These are phyloP conservation scores for Propithecus coquereli DNA, from an alignment of 2,113 vertebrate species.

Conservation along the genomic window DNA sequence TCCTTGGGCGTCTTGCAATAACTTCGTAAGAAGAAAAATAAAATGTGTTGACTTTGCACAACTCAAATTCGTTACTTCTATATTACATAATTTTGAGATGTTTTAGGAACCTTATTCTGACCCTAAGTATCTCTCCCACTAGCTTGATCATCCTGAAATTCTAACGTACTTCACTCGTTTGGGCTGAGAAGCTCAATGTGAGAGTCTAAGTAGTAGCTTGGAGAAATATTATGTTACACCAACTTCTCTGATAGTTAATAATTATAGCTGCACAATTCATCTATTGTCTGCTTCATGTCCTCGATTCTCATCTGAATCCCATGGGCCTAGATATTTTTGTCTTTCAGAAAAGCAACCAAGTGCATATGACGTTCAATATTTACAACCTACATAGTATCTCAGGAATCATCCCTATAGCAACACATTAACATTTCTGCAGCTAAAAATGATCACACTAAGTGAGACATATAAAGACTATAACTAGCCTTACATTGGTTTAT, in stretches of 20 bases:
- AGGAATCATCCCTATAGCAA: background rate
- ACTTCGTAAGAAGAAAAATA: background rate
- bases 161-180: background rate
- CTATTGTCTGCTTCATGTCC: background rate
- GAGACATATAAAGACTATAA: background rate
- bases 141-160: background rate
- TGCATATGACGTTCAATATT: background rate
- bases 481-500: background rate
- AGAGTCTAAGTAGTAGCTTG: background rate
- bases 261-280: background rate
- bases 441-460: background rate
- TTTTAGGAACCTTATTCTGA: background rate
- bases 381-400: background rate
- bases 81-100: background rate
- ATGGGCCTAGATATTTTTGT: background rate
- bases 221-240: background rate
- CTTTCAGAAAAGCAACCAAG: background rate
- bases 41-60: background rate
- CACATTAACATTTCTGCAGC: background rate
- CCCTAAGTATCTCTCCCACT: background rate
- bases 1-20: background rate
- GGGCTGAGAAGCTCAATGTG: background rate
- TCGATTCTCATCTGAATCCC: background rate
- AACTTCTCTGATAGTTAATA: background rate
- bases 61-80: background rate